phyloP scores from a whole-genome alignment of 2,113 vertebrate species.

The Coryphaenoides rupestris region DNA sequence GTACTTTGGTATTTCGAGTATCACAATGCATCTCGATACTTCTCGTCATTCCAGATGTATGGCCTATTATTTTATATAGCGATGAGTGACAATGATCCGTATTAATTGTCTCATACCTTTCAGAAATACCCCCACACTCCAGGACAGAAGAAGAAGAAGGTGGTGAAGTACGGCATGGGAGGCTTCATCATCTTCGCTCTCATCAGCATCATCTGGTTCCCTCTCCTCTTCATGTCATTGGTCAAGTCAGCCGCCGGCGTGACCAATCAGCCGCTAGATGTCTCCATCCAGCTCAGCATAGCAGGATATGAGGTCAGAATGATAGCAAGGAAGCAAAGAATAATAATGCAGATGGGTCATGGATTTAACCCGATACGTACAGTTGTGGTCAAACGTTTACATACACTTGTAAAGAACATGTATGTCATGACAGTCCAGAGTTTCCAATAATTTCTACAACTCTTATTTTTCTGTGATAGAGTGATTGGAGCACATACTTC shows the following conservation, averaged over 20 bases:
- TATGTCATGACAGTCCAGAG: no score
- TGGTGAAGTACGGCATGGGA: constrained; percentile 70
- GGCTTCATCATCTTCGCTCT: constrained; percentile 70
- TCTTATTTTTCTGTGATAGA: no score
- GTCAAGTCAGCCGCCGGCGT: constrained; percentile 70
- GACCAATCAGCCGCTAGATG: constrained; percentile 67
- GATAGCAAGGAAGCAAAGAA: no score
- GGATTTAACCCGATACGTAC: no score
- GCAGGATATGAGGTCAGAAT: constrained; percentile 64
- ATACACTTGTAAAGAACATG: no score
- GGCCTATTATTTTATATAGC: neutral
- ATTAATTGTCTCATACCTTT: neutral
- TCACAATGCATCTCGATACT: neutral
- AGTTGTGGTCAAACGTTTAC: no score
- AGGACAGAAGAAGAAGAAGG: constrained; percentile 75
- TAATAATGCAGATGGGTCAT: no score
- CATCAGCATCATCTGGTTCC: constrained; percentile 72
- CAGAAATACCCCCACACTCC: constrained; percentile 75
- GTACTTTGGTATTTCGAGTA: no score
- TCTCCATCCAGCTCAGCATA: constrained; percentile 72
- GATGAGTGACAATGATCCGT: neutral
- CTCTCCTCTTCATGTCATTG: constrained; percentile 75
- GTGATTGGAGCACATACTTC: no score
- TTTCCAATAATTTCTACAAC: no score
- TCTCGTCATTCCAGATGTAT: neutral